Evolutionary conservation across 2,888 invertebrate genomes (phyloP).

Genomic region (Drosophila nigritarsus): DNA sequence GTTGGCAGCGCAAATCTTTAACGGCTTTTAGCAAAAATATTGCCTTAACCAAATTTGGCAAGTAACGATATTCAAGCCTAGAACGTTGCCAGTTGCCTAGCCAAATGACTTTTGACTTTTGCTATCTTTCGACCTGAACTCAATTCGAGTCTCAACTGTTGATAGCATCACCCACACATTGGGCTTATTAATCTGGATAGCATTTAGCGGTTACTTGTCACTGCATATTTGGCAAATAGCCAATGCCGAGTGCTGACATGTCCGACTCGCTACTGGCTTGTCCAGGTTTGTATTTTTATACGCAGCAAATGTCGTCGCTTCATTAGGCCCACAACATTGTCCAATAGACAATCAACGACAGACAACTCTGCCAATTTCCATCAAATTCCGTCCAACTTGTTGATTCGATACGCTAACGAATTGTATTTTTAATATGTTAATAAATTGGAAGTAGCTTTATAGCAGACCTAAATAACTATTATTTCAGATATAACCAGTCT

Average conservation of each 20-base stretch:
- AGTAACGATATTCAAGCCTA: conserved; percentile 32
- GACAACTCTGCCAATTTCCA: conserved; percentile 77
- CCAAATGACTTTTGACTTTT: conserved; percentile 73
- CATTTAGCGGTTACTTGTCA: conserved; percentile 71
- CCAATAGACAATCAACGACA: conserved; percentile 53
- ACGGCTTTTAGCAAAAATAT: conserved; percentile 75
- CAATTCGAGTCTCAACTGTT: conserved; percentile 35
- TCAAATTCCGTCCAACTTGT: conserved; percentile 64
- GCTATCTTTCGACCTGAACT: conserved; percentile 54
- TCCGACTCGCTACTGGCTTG: conserved; percentile 44
- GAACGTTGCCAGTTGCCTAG: conserved; percentile 40
- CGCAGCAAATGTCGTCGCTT: conserved; percentile 66
- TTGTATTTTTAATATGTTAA: not conserved
- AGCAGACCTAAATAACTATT: not conserved
- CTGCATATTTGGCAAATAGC: conserved; percentile 71
- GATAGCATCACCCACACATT: conserved; percentile 44
- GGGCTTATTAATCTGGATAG: conserved; percentile 72
- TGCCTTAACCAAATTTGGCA: conserved; percentile 72
- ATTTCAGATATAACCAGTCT: not conserved
- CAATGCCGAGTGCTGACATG: conserved; percentile 47
- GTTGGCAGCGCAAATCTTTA: conserved; percentile 64
- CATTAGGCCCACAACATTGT: conserved; percentile 66
- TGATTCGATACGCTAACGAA: conserved; percentile 23
- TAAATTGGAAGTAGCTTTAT: not conserved
- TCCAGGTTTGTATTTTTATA: conserved; percentile 18